These are phyloP conservation scores for Lepus oiostolus DNA, from an alignment of 2,797 vertebrate genomes.

Conservation along the genomic window DNA sequence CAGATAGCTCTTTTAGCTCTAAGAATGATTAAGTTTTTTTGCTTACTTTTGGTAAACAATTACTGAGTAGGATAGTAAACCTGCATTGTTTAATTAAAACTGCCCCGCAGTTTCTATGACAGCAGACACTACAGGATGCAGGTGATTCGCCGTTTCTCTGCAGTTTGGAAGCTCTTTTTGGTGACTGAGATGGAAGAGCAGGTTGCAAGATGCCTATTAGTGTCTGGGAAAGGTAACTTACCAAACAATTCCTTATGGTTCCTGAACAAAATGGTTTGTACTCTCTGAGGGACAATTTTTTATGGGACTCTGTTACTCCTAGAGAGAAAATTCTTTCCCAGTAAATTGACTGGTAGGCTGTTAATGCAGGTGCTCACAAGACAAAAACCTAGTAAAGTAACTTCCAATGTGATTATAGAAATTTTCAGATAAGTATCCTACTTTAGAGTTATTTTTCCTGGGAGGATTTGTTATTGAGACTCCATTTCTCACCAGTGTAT, in stretches of 20 bases:
- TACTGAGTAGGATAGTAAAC: neutral
- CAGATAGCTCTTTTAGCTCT: neutral
- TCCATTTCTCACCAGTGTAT: neutral
- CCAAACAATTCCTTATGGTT: neutral
- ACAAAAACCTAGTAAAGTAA: neutral
- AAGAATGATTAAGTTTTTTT: slow-evolving; percentile 32
- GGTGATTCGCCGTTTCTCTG: neutral
- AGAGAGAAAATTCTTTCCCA: neutral
- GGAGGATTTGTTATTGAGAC: neutral
- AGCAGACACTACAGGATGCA: neutral
- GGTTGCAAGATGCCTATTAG: neutral
- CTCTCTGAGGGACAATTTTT: neutral
- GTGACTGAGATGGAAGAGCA: neutral
- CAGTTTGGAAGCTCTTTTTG: neutral
- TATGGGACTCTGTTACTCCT: neutral
- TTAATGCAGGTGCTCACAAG: neutral
- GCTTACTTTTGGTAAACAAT: neutral
- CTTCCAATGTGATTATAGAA: neutral
- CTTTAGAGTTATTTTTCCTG: slow-evolving; percentile 11
- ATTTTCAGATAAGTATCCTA: neutral
- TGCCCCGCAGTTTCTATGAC: neutral
- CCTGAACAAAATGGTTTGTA: neutral
- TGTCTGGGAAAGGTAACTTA: neutral
- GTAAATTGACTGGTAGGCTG: neutral
- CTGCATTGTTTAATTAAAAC: neutral